Percentiles rank a stretch among this genome's conserved stretches.
Evolutionary conservation across 2,888 invertebrate genomes (phyloP).

Genomic region (Liposcelis brunnea): DNA sequence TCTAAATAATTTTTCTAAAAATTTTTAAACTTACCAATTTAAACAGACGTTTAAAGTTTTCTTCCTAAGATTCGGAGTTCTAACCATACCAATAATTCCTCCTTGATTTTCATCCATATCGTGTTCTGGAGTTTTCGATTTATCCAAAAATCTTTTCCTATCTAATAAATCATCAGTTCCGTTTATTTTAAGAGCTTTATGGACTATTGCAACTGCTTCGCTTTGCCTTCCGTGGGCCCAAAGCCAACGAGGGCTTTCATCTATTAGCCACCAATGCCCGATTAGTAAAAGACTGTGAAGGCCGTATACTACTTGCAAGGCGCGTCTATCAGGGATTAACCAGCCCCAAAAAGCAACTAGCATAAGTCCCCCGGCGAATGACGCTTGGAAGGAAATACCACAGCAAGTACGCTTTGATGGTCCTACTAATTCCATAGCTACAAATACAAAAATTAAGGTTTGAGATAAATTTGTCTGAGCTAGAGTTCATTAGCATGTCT

Average conservation of each 20-base stretch:
- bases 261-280: constrained; percentile 75
- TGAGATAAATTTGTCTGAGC: neutral
- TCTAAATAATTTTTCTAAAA: neutral
- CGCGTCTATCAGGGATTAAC: constrained; percentile 48
- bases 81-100: constrained; percentile 57
- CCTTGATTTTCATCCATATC: constrained; percentile 10
- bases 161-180: constrained; percentile 30
- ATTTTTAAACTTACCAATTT: constrained; percentile 38
- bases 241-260: constrained; percentile 76
- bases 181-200: constrained; percentile 55
- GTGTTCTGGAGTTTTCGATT: constrained; percentile 14
- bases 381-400: constrained; percentile 61
- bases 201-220: constrained; percentile 57
- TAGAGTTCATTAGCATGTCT: too few species aligned
- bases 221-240: constrained; percentile 63
- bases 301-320: constrained; percentile 64
- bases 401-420: constrained; percentile 60
- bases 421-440: constrained; percentile 66
- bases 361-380: constrained; percentile 66
- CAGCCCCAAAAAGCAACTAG: constrained; percentile 70
- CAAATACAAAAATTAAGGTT: constrained; percentile 4
- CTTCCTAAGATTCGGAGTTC: constrained; percentile 56
- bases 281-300: constrained; percentile 53
- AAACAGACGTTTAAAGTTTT: constrained; percentile 67
- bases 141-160: too few species aligned